Percentiles rank a stretch among this genome's conserved stretches.
Evolutionary conservation across 2,888 invertebrate species (phyloP).

Genomic region (Machimus atricapillus): DNA sequence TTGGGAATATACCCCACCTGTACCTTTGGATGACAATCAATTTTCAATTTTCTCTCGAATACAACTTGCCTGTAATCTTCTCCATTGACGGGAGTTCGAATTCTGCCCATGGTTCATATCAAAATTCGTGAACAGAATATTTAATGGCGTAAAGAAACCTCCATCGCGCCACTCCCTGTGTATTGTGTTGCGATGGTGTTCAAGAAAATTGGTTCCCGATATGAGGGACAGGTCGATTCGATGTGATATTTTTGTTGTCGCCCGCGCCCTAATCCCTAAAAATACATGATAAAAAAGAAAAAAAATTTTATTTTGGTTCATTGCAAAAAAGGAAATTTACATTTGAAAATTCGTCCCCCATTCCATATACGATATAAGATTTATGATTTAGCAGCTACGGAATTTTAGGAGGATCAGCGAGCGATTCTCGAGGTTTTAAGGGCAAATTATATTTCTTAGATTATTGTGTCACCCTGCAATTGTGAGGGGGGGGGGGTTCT

Average conservation of each 20-base stretch:
- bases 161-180: background rate
- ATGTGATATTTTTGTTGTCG: background rate
- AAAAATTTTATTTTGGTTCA: background rate
- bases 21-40: conserved; percentile 33
- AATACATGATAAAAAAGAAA: background rate
- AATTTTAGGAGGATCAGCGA: background rate
- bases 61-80: conserved; percentile 32
- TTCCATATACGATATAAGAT: background rate
- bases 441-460: background rate
- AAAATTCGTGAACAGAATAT: conserved; percentile 36
- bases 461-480: background rate
- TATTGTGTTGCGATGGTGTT: background rate
- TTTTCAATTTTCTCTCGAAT: conserved; percentile 31
- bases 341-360: background rate
- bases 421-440: background rate
- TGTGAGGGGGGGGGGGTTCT: background rate
- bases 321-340: background rate
- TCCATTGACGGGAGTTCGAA: conserved; percentile 30
- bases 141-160: background rate
- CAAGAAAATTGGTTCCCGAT: conserved; percentile 32
- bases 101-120: conserved; percentile 40
- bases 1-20: background rate
- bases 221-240: conserved; percentile 22
- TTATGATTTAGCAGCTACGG: background rate
- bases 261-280: background rate